A percentile compares a stretch with the other conserved stretches of the same genome.
phyloP scores from a whole-genome alignment of 2,113 vertebrate species.

The Melospiza melodia region DNA sequence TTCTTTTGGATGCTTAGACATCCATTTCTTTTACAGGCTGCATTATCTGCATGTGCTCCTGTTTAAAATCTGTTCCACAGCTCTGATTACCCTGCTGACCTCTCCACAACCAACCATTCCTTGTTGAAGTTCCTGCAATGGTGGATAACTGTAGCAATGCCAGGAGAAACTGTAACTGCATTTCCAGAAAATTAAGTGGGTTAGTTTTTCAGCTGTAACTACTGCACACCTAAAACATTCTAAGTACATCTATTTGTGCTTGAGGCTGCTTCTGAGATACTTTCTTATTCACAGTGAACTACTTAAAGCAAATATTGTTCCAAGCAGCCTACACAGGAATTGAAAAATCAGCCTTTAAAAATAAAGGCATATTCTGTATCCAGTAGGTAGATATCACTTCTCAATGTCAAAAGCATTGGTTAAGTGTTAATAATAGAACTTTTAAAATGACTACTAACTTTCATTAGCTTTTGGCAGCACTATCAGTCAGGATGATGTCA shows the following conservation, averaged over 20 bases:
- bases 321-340: background rate
- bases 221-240: background rate
- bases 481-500: background rate
- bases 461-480: background rate
- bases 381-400: background rate
- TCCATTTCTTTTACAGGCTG: background rate
- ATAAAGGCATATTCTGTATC: background rate
- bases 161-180: background rate
- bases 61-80: background rate
- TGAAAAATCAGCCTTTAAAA: background rate
- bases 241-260: background rate
- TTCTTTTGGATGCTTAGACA: background rate
- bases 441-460: background rate
- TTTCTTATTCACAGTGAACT: background rate
- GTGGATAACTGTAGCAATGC: background rate
- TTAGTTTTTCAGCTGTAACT: background rate
- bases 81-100: background rate
- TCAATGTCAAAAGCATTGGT: background rate
- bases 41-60: background rate
- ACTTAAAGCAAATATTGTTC: background rate
- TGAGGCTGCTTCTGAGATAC: background rate
- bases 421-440: background rate
- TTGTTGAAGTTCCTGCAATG: background rate
- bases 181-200: background rate
- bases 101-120: background rate